Percentiles rank a stretch among this genome's conserved stretches.
phyloP scores from a whole-genome alignment of 2,113 vertebrate species.

The Lamprotornis superbus region DNA sequence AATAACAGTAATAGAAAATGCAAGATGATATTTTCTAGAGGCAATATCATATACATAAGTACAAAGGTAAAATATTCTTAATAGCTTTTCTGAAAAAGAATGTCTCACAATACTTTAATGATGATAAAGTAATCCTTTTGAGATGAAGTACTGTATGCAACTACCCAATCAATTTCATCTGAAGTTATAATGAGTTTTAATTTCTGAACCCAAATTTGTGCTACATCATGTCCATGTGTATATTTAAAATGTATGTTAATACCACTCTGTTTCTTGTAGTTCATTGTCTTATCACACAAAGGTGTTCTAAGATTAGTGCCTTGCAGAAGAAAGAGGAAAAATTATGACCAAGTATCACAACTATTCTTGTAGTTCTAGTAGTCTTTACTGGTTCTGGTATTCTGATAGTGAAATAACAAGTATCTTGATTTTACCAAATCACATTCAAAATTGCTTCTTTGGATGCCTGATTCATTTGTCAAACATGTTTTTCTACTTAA shows the following conservation, averaged over 20 bases:
- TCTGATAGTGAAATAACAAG: neutral
- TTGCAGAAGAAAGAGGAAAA: neutral
- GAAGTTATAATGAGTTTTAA: neutral
- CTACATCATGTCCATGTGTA: neutral
- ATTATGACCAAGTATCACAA: neutral
- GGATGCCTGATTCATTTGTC: neutral
- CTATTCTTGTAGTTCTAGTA: neutral
- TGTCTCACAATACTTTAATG: neutral
- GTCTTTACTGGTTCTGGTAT: neutral
- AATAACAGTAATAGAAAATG: neutral
- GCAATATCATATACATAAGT: neutral
- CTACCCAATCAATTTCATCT: neutral
- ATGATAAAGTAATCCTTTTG: neutral
- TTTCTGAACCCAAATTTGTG: neutral
- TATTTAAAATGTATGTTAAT: neutral
- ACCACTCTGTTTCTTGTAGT: neutral
- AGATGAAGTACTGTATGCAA: neutral
- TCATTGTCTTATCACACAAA: neutral
- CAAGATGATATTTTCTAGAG: neutral
- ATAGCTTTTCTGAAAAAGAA: neutral
- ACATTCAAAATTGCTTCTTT: neutral
- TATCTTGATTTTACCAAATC: neutral
- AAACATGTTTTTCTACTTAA: neutral
- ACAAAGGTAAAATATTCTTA: neutral
- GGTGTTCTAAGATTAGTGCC: neutral